phyloP scores from a whole-genome alignment of 2,888 invertebrate species.

The Stenichneumon culpator region DNA sequence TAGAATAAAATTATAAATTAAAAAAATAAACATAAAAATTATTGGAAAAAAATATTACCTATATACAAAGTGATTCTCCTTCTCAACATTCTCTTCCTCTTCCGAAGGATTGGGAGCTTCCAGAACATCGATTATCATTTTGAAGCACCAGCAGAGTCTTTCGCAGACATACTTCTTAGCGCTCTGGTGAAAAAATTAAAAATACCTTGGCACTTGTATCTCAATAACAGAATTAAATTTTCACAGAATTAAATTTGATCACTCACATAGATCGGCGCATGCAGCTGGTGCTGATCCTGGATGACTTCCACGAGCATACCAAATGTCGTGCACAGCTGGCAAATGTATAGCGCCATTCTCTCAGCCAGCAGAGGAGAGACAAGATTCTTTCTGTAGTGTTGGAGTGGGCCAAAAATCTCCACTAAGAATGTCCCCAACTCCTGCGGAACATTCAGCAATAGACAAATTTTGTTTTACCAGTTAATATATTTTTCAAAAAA shows the following conservation, averaged over 20 bases:
- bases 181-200: constrained; percentile 71
- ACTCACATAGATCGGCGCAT: constrained; percentile 80
- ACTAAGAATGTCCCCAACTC: constrained; percentile 81
- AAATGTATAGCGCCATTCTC: constrained; percentile 79
- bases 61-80: constrained; percentile 82
- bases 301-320: constrained; percentile 79
- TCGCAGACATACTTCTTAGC: constrained; percentile 82
- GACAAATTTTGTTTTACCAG: background rate
- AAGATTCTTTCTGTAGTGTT: constrained; percentile 79
- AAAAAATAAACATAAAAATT: background rate
- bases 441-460: constrained; percentile 66
- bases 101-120: constrained; percentile 76
- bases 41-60: constrained; percentile 72
- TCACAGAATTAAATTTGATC: background rate
- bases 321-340: constrained; percentile 80
- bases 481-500: background rate
- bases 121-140: constrained; percentile 78
- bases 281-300: constrained; percentile 80
- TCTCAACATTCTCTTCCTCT: constrained; percentile 78
- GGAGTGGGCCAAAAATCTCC: constrained; percentile 79
- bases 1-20: constrained; percentile 1
- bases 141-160: constrained; percentile 81
- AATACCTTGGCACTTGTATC: background rate
- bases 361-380: constrained; percentile 75
- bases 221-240: background rate